Conservation (phyloP, 2,797 vertebrate species). For the Clarias platycephalus region DNA sequence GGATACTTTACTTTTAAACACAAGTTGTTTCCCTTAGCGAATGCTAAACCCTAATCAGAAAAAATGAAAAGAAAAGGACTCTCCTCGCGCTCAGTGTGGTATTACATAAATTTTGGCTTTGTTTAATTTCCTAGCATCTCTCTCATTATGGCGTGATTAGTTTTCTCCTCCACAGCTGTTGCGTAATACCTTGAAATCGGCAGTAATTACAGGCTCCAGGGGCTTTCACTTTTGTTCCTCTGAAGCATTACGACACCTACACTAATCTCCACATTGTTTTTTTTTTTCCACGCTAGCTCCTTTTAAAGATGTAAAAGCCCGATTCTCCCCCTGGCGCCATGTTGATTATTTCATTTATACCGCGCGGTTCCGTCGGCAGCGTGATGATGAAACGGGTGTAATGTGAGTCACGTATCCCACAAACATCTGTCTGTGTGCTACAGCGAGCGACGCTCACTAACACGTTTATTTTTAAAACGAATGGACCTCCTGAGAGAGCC, state of each 20-base stretch:
- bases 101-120: not conserved
- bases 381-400: not conserved
- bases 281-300: not conserved
- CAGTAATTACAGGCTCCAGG: slow-evolving; percentile 27
- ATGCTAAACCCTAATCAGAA: not conserved
- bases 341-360: slow-evolving; percentile 13
- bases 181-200: slow-evolving; percentile 15
- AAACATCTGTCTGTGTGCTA: not conserved
- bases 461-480: not conserved
- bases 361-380: not conserved
- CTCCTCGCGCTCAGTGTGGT: not conserved
- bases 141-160: not conserved
- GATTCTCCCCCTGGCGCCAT: not conserved
- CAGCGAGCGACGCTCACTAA: not conserved
- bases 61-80: not conserved
- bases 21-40: too few relatives aligned
- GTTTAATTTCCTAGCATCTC: not conserved
- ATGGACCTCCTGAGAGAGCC: not conserved
- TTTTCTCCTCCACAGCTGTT: slow-evolving; percentile 16
- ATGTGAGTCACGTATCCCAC: not conserved
- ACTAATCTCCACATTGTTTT: not conserved
- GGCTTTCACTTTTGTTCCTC: slow-evolving; percentile 21
- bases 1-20: not conserved
- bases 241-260: slow-evolving; percentile 28
- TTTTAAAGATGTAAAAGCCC: slow-evolving; percentile 5